phyloP scores from a whole-genome alignment of 2,888 invertebrate species.

The Bhutanitis thaidina region DNA sequence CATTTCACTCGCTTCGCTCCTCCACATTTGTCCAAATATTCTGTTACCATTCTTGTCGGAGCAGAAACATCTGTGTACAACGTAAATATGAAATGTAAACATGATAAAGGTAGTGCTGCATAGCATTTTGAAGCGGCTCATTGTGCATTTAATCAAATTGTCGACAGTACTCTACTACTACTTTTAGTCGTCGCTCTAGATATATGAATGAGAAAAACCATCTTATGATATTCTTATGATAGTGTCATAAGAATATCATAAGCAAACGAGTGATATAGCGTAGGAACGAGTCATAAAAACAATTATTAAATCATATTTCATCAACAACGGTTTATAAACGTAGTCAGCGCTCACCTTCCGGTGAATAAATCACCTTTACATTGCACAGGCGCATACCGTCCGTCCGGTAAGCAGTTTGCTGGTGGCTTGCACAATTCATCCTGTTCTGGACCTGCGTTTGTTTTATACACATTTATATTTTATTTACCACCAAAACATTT shows the following conservation, averaged over 20 bases:
- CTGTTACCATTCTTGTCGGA: conserved; percentile 78
- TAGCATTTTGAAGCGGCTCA: conserved; percentile 5
- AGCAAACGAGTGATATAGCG: no score
- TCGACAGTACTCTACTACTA: background rate
- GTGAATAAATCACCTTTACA: conserved; percentile 82
- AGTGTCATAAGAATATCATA: no score
- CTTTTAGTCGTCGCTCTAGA: no score
- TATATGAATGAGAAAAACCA: no score
- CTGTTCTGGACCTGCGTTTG: conserved; percentile 8
- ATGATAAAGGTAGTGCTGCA: conserved; percentile 18
- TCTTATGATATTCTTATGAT: no score
- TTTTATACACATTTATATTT: no score
- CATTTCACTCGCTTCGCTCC: conserved; percentile 79
- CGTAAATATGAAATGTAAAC: conserved; percentile 28
- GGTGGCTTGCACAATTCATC: conserved; percentile 42
- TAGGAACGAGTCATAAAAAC: background rate
- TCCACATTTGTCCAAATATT: conserved; percentile 84
- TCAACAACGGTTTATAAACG: conserved; percentile 22
- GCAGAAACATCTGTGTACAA: conserved; percentile 82
- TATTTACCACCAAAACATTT: no score
- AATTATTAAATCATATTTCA: conserved; percentile 6
- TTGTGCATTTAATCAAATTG: conserved; percentile 12
- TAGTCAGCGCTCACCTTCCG: conserved; percentile 71
- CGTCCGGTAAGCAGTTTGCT: conserved; percentile 76
- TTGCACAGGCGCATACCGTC: conserved; percentile 81